Percentiles rank a stretch among this genome's conserved stretches.
These are phyloP conservation scores for Actenoides lindsayi DNA, from an alignment of 2,113 vertebrate genomes.

Conservation along the genomic window DNA sequence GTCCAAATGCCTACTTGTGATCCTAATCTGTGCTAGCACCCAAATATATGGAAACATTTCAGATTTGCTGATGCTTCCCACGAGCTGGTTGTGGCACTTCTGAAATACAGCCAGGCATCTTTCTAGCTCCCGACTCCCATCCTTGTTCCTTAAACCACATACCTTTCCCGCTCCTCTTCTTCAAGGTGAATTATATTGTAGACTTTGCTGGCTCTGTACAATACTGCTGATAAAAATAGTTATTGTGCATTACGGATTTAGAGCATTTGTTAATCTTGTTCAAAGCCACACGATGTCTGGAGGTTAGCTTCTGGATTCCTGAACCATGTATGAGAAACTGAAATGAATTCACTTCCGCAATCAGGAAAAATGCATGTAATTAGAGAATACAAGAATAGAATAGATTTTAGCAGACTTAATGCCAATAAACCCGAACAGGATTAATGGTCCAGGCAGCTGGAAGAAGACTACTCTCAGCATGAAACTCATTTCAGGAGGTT, in stretches of 20 bases:
- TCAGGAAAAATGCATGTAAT: neutral
- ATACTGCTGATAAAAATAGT: neutral
- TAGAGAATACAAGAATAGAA: neutral
- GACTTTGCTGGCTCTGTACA: neutral
- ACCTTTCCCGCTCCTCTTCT: neutral
- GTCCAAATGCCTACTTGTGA: fast-evolving
- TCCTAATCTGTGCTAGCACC: neutral
- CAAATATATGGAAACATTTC: neutral
- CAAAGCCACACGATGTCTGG: neutral
- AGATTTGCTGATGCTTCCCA: neutral
- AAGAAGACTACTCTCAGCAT: neutral
- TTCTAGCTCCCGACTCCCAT: neutral
- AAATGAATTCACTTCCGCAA: neutral
- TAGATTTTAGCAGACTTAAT: neutral
- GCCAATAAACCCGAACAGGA: neutral
- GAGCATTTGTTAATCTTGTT: neutral
- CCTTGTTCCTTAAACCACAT: neutral
- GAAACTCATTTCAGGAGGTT: neutral
- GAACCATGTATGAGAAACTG: neutral
- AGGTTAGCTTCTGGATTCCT: neutral
- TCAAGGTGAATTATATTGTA: neutral
- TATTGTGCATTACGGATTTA: neutral
- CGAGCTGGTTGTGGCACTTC: neutral
- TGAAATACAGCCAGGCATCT: neutral
- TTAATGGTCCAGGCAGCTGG: neutral